phyloP scores from a whole-genome alignment of 2,113 vertebrate species.

The Halichoeres trimaculatus region DNA sequence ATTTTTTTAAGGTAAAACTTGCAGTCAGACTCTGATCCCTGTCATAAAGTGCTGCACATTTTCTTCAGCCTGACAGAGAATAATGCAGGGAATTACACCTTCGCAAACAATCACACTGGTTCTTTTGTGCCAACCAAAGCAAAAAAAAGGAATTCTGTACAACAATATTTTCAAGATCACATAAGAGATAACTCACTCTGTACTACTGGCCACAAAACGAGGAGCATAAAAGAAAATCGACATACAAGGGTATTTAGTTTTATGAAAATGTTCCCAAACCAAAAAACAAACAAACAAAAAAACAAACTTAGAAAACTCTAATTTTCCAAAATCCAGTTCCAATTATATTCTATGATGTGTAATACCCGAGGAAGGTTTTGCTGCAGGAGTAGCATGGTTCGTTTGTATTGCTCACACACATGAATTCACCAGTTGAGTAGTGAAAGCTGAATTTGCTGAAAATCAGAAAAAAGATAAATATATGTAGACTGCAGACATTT shows the following conservation, averaged over 20 bases:
- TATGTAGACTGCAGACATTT: slow-evolving; percentile 1
- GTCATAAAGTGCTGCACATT: slow-evolving; percentile 3
- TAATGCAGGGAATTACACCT: not conserved
- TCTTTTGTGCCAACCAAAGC: slow-evolving; percentile 50
- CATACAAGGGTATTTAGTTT: not conserved
- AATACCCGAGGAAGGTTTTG: too few relatives aligned
- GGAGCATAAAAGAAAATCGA: not conserved
- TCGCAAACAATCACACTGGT: slow-evolving; percentile 42
- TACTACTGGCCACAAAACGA: slow-evolving; percentile 19
- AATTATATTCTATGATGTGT: not conserved
- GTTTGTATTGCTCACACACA: not conserved
- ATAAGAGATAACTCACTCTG: not conserved
- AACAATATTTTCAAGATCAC: slow-evolving; percentile 13
- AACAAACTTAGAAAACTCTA: not conserved
- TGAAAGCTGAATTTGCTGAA: not conserved
- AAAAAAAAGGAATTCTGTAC: slow-evolving; percentile 1
- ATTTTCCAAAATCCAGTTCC: not conserved
- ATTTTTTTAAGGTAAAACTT: not conserved
- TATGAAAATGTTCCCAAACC: slow-evolving; percentile 35
- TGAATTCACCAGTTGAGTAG: not conserved
- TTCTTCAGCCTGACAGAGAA: not conserved
- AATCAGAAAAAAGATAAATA: not conserved
- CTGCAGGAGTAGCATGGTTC: not conserved
- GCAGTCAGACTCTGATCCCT: not conserved
- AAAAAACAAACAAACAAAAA: slow-evolving; percentile 18